Evolutionary conservation across 2,797 vertebrate genomes (phyloP).

Genomic region (Esox masquinongy): DNA sequence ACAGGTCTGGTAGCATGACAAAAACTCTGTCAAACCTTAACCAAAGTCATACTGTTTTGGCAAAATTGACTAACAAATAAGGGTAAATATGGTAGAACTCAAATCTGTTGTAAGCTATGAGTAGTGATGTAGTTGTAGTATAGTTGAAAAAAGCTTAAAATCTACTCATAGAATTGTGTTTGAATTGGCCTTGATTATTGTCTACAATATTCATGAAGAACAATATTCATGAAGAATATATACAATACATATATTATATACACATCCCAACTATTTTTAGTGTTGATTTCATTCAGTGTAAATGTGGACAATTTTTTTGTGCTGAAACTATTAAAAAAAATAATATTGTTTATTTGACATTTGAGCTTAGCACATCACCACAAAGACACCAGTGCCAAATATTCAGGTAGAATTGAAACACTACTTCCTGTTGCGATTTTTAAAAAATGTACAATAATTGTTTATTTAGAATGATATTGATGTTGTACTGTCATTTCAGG

Average conservation of each 20-base stretch:
- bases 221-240: too few species aligned
- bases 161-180: background rate
- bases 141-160: background rate
- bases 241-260: too few species aligned
- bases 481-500: background rate
- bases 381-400: background rate
- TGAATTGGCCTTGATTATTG: background rate
- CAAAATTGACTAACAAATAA: background rate
- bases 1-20: background rate
- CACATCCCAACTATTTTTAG: too few species aligned
- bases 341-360: too few species aligned
- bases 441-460: background rate
- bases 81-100: too few species aligned
- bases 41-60: background rate
- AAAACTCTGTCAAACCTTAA: background rate
- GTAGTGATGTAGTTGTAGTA: background rate
- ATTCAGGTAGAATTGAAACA: background rate
- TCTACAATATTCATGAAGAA: background rate
- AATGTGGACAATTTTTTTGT: too few species aligned
- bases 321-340: too few species aligned
- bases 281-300: too few species aligned
- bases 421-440: background rate
- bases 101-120: background rate
- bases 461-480: background rate
- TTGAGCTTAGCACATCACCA: background rate